Conservation (phyloP, 2,797 vertebrate species). For the Distichodus sexfasciatus region DNA sequence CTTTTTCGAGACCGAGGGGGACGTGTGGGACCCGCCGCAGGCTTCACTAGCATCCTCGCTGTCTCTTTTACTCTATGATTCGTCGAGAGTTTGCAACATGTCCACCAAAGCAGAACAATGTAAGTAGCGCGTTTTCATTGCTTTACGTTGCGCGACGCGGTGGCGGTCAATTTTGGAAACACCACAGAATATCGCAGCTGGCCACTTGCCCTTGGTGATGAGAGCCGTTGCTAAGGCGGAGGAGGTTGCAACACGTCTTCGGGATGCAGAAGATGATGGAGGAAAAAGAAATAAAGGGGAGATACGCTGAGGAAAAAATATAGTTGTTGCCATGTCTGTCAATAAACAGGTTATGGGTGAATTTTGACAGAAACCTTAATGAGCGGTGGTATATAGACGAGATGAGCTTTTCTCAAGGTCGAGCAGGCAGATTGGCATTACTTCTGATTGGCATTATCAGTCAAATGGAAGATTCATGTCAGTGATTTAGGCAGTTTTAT, state of each 20-base stretch:
- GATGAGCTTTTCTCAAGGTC: conserved; percentile 69
- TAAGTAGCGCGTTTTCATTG: conserved; percentile 74
- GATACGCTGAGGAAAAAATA: conserved; percentile 14
- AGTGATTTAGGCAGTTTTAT: no score
- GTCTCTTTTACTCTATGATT: conserved; percentile 62
- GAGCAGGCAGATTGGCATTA: conserved; percentile 50
- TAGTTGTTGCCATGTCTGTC: background rate
- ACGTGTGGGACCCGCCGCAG: conserved; percentile 57
- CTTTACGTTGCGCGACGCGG: conserved; percentile 25
- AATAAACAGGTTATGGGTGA: conserved; percentile 2
- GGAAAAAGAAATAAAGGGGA: background rate
- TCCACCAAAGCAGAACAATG: conserved; percentile 98
- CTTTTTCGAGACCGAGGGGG: conserved; percentile 69
- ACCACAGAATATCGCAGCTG: no score
- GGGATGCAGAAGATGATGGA: conserved; percentile 68
- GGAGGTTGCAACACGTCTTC: conserved; percentile 79
- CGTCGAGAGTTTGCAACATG: conserved; percentile 77
- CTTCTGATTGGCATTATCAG: background rate
- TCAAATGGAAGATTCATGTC: no score
- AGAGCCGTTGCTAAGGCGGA: conserved; percentile 72
- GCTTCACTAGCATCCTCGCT: conserved; percentile 62
- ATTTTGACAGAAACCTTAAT: conserved; percentile 58
- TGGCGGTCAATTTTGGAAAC: conserved; percentile 25
- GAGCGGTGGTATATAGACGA: conserved; percentile 16
- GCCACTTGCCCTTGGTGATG: conserved; percentile 79